Base-by-base conservation (phyloP, 2,113 vertebrate genomes). In the Oreamnos americanus region DNA sequence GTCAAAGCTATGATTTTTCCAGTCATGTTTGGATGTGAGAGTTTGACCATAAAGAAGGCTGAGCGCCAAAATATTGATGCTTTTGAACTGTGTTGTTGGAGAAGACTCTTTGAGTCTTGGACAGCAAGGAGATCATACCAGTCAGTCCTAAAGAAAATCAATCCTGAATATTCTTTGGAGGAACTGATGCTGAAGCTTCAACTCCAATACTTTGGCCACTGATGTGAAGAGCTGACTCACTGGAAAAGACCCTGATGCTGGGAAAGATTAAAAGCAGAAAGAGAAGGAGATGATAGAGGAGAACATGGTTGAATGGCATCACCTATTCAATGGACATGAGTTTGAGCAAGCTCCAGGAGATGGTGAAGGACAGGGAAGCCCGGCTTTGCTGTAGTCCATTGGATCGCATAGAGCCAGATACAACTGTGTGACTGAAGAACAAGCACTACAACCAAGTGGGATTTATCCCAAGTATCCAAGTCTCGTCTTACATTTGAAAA, bases 11-110 rank as follows among this genome's bases (percentile, higher is more conserved):
- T 71, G 19, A 71, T 36, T 71, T 39, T 71, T 71, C n/a, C 67
- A 39, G 67, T 39, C 67, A 71, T 71, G n/a, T 71, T 23, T 71
- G n/a, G n/a, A 23, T 36, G 19, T 39, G n/a, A 71, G n/a, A 36
- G n/a, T 71, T 71, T 71, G 19, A 71, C 19, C 67, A 23, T 71
- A 39, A 71, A 39, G 10, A 36, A 23, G 19, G 10, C n/a, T 71
- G 67, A 71, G n/a, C 0, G 0, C 19, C 17, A 71, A 39, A 71
- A 36, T 36, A 39, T 23, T 71, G 67, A 36, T 71, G 5, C 9
- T 39, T 21, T 71, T 71, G n/a, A 39, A 71, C n/a, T 71, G 19
- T 36, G 19, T 36, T 71, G 10, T 71, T 71, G 67, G n/a, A 71
- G 64, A 71, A 71, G 19, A 71, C n/a, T 39, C 67, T 23, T 39